These are phyloP conservation scores for Philereme transversata DNA, from an alignment of 2,888 invertebrate species.

Conservation along the genomic window DNA sequence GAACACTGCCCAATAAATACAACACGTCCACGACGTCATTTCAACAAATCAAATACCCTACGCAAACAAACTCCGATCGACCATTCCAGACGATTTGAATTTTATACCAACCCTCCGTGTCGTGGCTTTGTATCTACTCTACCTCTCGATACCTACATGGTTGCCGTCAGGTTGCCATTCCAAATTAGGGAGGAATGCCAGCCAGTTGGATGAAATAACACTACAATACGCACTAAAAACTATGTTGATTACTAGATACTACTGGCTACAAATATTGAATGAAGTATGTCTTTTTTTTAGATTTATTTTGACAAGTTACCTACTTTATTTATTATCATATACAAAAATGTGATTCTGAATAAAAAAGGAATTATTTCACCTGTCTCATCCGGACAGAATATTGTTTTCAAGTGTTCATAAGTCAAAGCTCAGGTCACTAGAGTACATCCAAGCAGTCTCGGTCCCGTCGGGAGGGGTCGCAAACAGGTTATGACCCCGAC, in stretches of 20 bases:
- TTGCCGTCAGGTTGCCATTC: slow-evolving; percentile 10
- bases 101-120: slow-evolving; percentile 49
- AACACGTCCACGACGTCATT: slow-evolving; percentile 71
- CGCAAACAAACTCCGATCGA: slow-evolving; percentile 71
- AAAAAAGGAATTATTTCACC: neutral
- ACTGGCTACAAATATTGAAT: neutral
- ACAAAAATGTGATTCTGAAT: too few relatives aligned
- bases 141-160: slow-evolving; percentile 38
- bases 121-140: slow-evolving; percentile 38
- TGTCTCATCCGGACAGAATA: slow-evolving; percentile 9
- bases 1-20: slow-evolving; percentile 74
- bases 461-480: slow-evolving; percentile 80
- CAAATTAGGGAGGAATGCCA: slow-evolving; percentile 18
- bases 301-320: too few relatives aligned
- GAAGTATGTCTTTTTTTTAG: neutral
- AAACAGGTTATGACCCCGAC: slow-evolving; percentile 84
- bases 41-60: slow-evolving; percentile 75
- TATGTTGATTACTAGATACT: too few relatives aligned
- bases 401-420: slow-evolving; percentile 59
- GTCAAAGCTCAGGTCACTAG: slow-evolving; percentile 67
- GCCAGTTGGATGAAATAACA: neutral
- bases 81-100: slow-evolving; percentile 72
- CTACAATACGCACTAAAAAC: too few relatives aligned
- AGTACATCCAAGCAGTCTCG: slow-evolving; percentile 70
- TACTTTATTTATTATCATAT: too few relatives aligned